These are phyloP conservation scores for Erinaceus europaeus DNA, from an alignment of 2,113 vertebrate genomes.

Conservation along the genomic window DNA sequence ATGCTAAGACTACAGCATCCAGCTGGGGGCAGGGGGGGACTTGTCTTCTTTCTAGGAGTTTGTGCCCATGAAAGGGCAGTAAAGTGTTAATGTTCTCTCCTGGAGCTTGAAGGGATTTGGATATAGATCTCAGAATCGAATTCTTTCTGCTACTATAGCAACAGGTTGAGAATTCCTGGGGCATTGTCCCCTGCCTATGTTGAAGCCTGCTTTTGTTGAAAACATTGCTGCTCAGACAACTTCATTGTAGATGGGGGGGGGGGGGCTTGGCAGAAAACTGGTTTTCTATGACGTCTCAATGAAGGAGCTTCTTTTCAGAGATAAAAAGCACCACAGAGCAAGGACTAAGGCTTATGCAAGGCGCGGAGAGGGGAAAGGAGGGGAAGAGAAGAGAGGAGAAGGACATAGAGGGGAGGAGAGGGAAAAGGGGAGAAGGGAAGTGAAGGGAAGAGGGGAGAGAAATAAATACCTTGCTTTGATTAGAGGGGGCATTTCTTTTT, in stretches of 20 bases:
- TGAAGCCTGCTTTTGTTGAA: slow-evolving; percentile 41
- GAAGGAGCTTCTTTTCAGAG: slow-evolving; percentile 47
- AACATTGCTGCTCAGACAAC: slow-evolving; percentile 58
- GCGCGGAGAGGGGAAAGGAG: slow-evolving; percentile 28
- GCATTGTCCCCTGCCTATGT: slow-evolving; percentile 21
- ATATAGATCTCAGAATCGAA: slow-evolving; percentile 57
- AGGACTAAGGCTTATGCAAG: slow-evolving; percentile 43
- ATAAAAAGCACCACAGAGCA: slow-evolving; percentile 68
- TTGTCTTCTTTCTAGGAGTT: background rate
- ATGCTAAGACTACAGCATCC: background rate
- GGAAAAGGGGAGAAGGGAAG: slow-evolving; percentile 22
- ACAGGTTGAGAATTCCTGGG: slow-evolving; percentile 70
- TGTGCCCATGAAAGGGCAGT: background rate
- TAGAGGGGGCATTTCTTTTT: too few relatives aligned
- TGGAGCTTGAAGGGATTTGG: slow-evolving; percentile 45
- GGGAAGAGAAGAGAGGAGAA: slow-evolving; percentile 30
- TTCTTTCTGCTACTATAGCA: slow-evolving; percentile 81
- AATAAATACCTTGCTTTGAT: slow-evolving; percentile 53
- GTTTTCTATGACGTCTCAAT: slow-evolving; percentile 50
- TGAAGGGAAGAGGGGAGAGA: too few relatives aligned
- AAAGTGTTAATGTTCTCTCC: slow-evolving; percentile 70
- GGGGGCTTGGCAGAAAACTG: slow-evolving; percentile 45
- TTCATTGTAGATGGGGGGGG: too few relatives aligned
- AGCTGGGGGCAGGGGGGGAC: background rate
- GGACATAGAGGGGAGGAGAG: slow-evolving; percentile 28